Evolutionary conservation across 2,113 vertebrate genomes (phyloP).

Genomic region (Arizona elegans): DNA sequence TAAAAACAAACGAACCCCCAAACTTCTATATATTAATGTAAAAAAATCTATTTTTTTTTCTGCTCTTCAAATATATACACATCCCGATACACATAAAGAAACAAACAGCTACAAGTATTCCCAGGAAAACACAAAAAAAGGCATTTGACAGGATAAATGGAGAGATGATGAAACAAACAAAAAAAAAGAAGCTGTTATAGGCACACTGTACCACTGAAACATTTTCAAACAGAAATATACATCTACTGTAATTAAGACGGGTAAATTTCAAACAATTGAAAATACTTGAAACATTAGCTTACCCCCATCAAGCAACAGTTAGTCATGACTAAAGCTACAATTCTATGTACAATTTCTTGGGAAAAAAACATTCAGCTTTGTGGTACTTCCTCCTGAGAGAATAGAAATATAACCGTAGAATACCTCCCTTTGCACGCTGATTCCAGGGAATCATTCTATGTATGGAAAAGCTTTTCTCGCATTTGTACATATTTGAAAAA

Average conservation of each 20-base stretch:
- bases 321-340: background rate
- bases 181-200: background rate
- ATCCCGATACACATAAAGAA: slow-evolving; percentile 19
- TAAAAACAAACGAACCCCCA: slow-evolving; percentile 13
- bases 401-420: background rate
- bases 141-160: background rate
- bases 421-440: background rate
- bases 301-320: background rate
- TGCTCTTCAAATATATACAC: slow-evolving; percentile 38
- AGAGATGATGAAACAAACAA: background rate
- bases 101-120: slow-evolving; percentile 26
- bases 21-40: slow-evolving; percentile 43
- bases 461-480: background rate
- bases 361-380: background rate
- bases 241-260: background rate
- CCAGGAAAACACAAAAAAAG: background rate
- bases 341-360: background rate
- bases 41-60: slow-evolving; percentile 29
- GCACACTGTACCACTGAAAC: background rate
- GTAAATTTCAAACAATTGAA: background rate
- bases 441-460: background rate
- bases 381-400: background rate
- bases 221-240: slow-evolving; percentile 18
- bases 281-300: background rate
- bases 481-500: background rate